Base-by-base conservation (phyloP, 2,888 invertebrate genomes). In the Noctua janthina region DNA sequence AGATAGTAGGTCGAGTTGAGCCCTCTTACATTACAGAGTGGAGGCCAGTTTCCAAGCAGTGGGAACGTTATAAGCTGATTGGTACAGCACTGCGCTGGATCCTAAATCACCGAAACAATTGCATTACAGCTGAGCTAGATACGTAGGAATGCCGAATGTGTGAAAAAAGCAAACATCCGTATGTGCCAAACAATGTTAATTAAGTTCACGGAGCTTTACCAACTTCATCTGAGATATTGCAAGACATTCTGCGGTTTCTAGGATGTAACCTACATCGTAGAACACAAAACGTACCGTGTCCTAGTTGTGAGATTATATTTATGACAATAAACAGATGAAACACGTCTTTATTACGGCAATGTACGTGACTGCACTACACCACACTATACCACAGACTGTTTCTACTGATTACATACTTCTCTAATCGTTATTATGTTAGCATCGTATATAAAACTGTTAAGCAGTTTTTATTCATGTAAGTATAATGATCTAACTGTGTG, bases 311-410 rank as follows among this genome's bases (percentile, higher is more conserved):
- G 78, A 81, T 84, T 59, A 15, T 39, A 68, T 81, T 84, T 86
- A 74, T 78, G 78, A 81, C 78, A 81, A 78, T 87, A 86, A 84
- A 84, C 87, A 62, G 69, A 78, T 76, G 70, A 59, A 83, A 78
- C 84, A 87, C 70, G 84, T 81, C 43, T 78, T 87, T 87, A 81
- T 86, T 86, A 78, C 86, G 49, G 74, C 71, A 86, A 35, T 75
- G 54, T 78, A 87, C 86, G 86, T 81, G 81, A 74, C 75, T 79
- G 51, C 29, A 70, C 76, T 76, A 67, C 43, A 73, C 71, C 81
- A 66, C 62, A 70, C 35, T n/a, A 2, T 1, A 78, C 29, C 56
- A 51, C 49, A 29, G 49, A 39, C 56, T 59, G 59, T 13, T 17
- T 6, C 39, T 56, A 74, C 51, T 68, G 71, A 73, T 76, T 77